Evolutionary conservation across 2,113 vertebrate genomes (phyloP).

Genomic region (Pitta sordida): DNA sequence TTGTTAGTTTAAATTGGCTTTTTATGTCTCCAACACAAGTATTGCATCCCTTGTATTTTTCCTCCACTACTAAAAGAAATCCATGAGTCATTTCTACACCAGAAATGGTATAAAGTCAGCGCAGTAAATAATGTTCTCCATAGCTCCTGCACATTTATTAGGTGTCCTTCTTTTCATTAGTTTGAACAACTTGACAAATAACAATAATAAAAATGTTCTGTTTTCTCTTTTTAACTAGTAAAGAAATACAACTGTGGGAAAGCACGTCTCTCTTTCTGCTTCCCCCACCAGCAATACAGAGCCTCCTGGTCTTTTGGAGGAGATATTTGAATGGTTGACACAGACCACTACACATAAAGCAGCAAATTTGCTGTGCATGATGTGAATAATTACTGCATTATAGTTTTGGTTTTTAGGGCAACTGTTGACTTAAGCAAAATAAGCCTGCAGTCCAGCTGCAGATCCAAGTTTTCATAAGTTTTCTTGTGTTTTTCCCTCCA

Average conservation of each 20-base stretch:
- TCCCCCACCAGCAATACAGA: conserved; percentile 31
- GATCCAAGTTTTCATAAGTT: conserved; percentile 66
- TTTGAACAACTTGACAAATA: conserved; percentile 57
- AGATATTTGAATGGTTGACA: conserved; percentile 67
- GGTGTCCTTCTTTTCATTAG: conserved; percentile 58
- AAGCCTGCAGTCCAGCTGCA: conserved; percentile 79
- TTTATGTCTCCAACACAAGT: conserved; percentile 22
- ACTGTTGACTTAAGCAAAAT: conserved; percentile 75
- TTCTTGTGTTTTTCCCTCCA: conserved; percentile 62
- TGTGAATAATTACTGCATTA: conserved; percentile 73
- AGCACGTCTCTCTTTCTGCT: conserved; percentile 31
- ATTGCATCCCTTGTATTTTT: neutral
- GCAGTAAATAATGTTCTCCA: neutral
- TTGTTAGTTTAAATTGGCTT: neutral
- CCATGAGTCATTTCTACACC: neutral
- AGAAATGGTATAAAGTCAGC: neutral
- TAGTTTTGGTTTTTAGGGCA: conserved; percentile 69
- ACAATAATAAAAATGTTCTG: neutral
- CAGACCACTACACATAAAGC: conserved; percentile 70
- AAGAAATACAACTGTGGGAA: conserved; percentile 58
- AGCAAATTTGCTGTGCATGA: conserved; percentile 73
- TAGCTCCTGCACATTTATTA: conserved; percentile 7
- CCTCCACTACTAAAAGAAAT: neutral
- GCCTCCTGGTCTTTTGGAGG: conserved; percentile 54
- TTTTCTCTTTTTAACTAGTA: conserved; percentile 56